Conservation (phyloP, 2,113 vertebrate genomes). For the Nematolebias whitei region DNA sequence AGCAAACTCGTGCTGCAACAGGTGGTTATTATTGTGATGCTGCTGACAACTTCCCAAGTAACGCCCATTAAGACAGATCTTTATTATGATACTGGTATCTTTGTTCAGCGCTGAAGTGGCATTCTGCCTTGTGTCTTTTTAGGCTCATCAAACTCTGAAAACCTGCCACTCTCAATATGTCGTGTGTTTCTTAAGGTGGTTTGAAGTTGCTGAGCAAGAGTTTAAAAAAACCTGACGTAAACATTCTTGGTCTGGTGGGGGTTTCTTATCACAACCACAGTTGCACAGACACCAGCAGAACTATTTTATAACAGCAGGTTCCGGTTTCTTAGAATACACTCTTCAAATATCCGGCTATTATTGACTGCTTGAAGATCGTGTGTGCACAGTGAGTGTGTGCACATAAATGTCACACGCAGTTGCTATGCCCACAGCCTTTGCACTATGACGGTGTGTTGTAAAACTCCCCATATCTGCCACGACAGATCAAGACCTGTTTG, state of each 20-base stretch:
- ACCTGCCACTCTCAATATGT: no score
- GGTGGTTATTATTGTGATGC: no score
- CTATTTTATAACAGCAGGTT: slow-evolving; percentile 11
- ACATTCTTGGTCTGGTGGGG: not conserved
- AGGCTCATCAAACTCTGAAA: not conserved
- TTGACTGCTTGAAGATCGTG: slow-evolving; percentile 5
- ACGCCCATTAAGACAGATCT: not conserved
- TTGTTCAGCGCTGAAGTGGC: no score
- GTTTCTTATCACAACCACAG: not conserved
- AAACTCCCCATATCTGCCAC: slow-evolving; percentile 10
- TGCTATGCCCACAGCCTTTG: slow-evolving; percentile 46
- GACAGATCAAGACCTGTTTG: slow-evolving; percentile 30
- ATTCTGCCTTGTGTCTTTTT: not conserved
- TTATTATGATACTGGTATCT: no score
- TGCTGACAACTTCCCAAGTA: not conserved
- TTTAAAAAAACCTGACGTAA: no score
- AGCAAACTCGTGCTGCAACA: not conserved
- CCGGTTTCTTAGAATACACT: slow-evolving; percentile 12
- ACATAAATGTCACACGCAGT: slow-evolving; percentile 25
- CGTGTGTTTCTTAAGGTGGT: no score
- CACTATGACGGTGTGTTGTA: slow-evolving; percentile 28
- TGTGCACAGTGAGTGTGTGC: slow-evolving; percentile 19
- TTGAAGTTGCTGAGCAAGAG: no score
- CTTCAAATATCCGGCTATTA: slow-evolving; percentile 40
- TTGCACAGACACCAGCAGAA: not conserved